These are phyloP conservation scores for Micrastur ruficollis DNA, from an alignment of 2,797 vertebrate genomes.

Conservation along the genomic window DNA sequence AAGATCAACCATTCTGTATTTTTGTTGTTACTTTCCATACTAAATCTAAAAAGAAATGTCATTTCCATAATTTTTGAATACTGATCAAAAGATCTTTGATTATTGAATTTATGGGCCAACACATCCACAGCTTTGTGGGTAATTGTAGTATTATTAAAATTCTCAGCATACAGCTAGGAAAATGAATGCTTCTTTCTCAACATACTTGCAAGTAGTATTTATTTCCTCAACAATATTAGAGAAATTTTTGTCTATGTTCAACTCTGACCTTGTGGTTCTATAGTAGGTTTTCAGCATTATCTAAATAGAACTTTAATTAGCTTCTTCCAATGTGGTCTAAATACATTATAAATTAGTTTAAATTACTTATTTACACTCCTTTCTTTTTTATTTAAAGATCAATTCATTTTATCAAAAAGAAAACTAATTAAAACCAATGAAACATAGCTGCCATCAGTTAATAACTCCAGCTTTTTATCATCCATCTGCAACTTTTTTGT, in stretches of 20 bases:
- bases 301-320: not conserved
- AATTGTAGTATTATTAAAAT: not conserved
- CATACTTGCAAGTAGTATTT: not conserved
- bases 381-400: not conserved
- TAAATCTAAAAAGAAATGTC: not conserved
- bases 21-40: not conserved
- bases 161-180: not conserved
- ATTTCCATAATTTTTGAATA: not conserved
- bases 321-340: not conserved
- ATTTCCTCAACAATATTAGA: not conserved
- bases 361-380: not conserved
- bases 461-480: not conserved
- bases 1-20: not conserved
- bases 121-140: not conserved
- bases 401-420: not conserved
- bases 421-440: not conserved
- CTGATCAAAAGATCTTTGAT: not conserved
- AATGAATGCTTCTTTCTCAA: not conserved
- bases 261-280: not conserved
- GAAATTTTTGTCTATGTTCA: not conserved
- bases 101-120: not conserved
- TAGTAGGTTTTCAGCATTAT: not conserved
- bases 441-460: not conserved
- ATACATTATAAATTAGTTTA: not conserved
- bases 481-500: not conserved